These are phyloP conservation scores for Eilema depressum DNA, from an alignment of 2,888 invertebrate genomes.

Conservation along the genomic window DNA sequence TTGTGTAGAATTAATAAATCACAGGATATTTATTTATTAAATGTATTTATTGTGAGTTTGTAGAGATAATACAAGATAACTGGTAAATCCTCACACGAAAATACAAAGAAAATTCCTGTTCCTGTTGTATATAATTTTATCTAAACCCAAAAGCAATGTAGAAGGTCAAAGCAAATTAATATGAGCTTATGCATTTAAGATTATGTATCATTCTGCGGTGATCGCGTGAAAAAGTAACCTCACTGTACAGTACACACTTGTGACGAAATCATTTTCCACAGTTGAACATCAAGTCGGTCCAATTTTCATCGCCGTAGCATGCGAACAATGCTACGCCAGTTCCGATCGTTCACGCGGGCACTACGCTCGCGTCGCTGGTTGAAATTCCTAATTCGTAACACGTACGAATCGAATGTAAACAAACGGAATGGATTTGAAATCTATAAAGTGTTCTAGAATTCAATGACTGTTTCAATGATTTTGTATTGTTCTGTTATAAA, in stretches of 20 bases:
- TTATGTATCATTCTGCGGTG: conserved; percentile 8
- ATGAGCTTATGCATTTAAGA: conserved; percentile 7
- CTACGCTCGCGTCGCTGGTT: conserved; percentile 51
- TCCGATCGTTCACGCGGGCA: conserved; percentile 44
- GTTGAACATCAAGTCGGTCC: conserved; percentile 47
- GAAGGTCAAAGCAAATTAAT: not conserved
- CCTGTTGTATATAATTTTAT: not conserved
- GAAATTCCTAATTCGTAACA: conserved; percentile 43
- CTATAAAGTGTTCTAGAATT: conserved; percentile 19
- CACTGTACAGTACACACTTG: conserved; percentile 29
- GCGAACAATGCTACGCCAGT: conserved; percentile 56
- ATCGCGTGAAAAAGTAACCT: conserved; percentile 23
- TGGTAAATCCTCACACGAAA: too few species aligned
- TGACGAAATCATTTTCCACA: conserved; percentile 78
- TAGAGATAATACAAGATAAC: too few species aligned
- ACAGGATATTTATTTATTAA: too few species aligned
- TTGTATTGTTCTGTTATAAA: conserved; percentile 20
- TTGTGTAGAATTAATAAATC: too few species aligned
- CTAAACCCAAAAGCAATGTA: not conserved
- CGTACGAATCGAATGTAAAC: conserved; percentile 68
- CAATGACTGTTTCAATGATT: conserved; percentile 17
- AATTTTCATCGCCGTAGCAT: conserved; percentile 64
- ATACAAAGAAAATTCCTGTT: too few species aligned
- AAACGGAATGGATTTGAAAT: conserved; percentile 48
- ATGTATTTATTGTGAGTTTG: not conserved